A percentile compares a stretch with the other conserved stretches of the same genome.
Conservation (phyloP, 23 tunicate genomes). For the Clavelina lepadiformis region DNA sequence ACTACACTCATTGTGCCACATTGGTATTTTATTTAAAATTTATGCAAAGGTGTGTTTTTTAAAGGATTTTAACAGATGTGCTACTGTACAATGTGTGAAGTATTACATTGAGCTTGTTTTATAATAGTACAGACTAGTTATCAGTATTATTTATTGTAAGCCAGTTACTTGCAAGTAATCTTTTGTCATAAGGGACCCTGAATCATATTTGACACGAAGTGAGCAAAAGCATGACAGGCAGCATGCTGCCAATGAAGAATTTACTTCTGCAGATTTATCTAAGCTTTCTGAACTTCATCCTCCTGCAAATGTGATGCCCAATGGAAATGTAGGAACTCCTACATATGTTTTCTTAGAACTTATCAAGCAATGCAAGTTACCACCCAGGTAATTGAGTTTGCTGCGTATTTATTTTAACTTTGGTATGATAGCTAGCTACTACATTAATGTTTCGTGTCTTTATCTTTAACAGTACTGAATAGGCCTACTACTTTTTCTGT, state of each 20-base stretch:
- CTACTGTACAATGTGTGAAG: too few relatives aligned
- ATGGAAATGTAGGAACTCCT: constrained; percentile 92
- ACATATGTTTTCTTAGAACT: constrained; percentile 30
- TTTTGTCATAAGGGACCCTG: not conserved
- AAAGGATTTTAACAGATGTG: too few relatives aligned
- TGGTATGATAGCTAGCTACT: too few relatives aligned
- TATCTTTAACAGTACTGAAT: too few relatives aligned
- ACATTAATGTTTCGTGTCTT: too few relatives aligned
- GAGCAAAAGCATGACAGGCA: constrained; percentile 22
- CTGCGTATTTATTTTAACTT: too few relatives aligned
- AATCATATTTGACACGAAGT: constrained; percentile 7
- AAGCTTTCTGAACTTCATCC: constrained; percentile 78
- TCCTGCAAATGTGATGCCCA: constrained; percentile 63
- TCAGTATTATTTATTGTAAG: not conserved
- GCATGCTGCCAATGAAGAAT: constrained; percentile 32
- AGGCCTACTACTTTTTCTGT: too few relatives aligned
- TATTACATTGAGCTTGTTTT: not conserved
- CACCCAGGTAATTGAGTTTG: constrained; percentile 48
- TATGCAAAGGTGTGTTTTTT: too few relatives aligned
- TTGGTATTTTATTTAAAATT: not conserved
- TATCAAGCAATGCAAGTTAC: constrained; percentile 50
- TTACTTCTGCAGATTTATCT: constrained; percentile 29
- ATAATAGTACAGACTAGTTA: not conserved
- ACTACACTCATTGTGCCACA: not conserved
- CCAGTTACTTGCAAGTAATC: not conserved